Evolutionary conservation across 2,888 invertebrate genomes (phyloP).

Genomic region (Cataglyphis livida): DNA sequence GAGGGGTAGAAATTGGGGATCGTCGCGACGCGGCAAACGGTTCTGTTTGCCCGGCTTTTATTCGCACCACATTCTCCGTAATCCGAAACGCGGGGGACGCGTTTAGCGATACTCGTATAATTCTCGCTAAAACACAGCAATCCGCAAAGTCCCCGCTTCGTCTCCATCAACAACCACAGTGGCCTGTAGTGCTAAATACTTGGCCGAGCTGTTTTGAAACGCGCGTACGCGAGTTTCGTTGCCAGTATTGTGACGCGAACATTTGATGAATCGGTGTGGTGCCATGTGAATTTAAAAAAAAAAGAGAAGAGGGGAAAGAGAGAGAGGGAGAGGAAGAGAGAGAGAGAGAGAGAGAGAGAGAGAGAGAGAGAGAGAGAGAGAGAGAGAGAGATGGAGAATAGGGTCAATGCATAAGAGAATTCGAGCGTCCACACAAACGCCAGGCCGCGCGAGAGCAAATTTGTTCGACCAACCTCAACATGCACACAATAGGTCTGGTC

Average conservation of each 20-base stretch:
- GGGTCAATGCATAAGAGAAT: constrained; percentile 38
- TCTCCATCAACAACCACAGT: constrained; percentile 13
- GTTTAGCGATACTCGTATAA: constrained; percentile 52
- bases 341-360: not conserved
- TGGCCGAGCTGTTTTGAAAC: constrained; percentile 20
- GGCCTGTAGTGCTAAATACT: constrained; percentile 30
- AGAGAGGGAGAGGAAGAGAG: not conserved
- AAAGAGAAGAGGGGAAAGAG: too few species aligned
- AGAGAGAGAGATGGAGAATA: not conserved
- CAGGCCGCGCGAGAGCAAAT: constrained; percentile 30
- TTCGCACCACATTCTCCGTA: constrained; percentile 50
- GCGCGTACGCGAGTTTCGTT: constrained; percentile 8
- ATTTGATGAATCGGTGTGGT: constrained; percentile 29
- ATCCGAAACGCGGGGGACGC: constrained; percentile 15
- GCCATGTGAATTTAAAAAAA: constrained; percentile 32
- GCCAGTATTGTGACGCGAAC: constrained; percentile 34
- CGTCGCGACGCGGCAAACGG: constrained; percentile 16
- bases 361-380: too few species aligned
- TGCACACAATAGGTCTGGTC: constrained; percentile 20
- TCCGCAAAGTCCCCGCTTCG: constrained; percentile 38
- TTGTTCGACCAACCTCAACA: constrained; percentile 38
- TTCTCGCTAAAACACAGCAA: constrained; percentile 54
- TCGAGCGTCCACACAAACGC: not conserved
- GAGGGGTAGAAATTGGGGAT: constrained; percentile 66
- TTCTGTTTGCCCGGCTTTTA: constrained; percentile 64